A percentile compares a stretch with the other conserved stretches of the same genome.
These are phyloP conservation scores for Glossophaga mutica DNA, from an alignment of 2,797 vertebrate species.

Conservation along the genomic window DNA sequence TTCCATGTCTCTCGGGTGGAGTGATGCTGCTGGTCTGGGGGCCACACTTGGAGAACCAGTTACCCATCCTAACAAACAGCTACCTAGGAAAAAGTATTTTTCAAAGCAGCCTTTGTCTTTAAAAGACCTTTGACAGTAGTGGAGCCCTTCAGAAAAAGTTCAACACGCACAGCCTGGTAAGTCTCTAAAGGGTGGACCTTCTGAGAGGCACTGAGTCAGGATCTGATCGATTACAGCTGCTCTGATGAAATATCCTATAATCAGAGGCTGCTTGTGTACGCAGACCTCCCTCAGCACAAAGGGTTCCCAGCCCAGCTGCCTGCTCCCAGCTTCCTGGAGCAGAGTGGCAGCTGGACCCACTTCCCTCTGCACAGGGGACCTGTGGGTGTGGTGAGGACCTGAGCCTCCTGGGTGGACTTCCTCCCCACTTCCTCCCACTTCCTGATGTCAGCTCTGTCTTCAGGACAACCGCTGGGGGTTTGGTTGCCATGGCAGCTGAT, in stretches of 20 bases:
- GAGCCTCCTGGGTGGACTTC: not conserved
- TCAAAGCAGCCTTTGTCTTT: conserved; percentile 29
- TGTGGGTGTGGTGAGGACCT: not conserved
- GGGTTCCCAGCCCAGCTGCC: conserved; percentile 62
- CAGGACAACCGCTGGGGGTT: conserved; percentile 29
- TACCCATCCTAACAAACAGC: not conserved
- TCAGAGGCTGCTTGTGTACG: conserved; percentile 55
- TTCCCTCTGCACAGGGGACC: conserved; percentile 28
- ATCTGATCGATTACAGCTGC: conserved; percentile 69
- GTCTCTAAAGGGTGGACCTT: conserved; percentile 49
- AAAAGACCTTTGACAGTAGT: conserved; percentile 18
- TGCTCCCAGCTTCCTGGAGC: conserved; percentile 51
- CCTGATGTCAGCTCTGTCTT: not conserved
- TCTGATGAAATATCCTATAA: conserved; percentile 66
- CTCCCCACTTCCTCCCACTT: not conserved
- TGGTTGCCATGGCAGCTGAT: conserved; percentile 38
- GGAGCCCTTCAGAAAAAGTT: not conserved
- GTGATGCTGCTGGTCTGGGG: not conserved
- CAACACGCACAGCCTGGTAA: not conserved
- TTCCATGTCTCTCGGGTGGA: not conserved
- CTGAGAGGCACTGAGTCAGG: conserved; percentile 52
- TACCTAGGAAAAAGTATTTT: not conserved
- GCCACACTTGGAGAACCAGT: not conserved
- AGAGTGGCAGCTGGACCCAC: conserved; percentile 20
- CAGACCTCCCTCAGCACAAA: conserved; percentile 68